Percentiles rank a stretch among this genome's conserved stretches.
These are phyloP conservation scores for Channa maculata DNA, from an alignment of 2,113 vertebrate genomes.

Conservation along the genomic window DNA sequence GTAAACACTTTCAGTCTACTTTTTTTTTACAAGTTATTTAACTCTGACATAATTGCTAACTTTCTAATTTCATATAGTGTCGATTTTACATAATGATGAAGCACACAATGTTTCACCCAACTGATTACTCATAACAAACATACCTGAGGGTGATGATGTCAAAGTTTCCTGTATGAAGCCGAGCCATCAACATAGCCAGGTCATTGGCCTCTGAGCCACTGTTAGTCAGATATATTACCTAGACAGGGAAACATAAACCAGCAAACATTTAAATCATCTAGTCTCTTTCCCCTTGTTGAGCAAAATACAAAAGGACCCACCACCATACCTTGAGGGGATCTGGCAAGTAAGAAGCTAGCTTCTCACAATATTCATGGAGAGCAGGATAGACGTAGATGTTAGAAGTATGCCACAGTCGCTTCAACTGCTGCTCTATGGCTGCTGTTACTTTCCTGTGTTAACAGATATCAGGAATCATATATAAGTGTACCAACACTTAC, in stretches of 20 bases:
- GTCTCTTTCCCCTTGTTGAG: not conserved
- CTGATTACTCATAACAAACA: not conserved
- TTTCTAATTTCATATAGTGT: not conserved
- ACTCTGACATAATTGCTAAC: not conserved
- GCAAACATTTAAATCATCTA: not conserved
- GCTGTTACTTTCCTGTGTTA: constrained; percentile 87
- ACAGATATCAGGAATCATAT: not conserved
- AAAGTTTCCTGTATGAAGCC: constrained; percentile 86
- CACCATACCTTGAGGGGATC: constrained; percentile 91
- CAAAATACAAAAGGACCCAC: not conserved
- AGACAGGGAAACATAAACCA: constrained; percentile 1
- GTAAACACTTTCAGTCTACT: not conserved
- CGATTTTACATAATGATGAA: not conserved
- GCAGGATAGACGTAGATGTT: constrained; percentile 86
- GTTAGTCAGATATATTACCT: constrained; percentile 94
- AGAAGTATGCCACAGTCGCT: constrained; percentile 90
- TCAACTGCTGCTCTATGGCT: constrained; percentile 86
- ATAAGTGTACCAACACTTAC: too few relatives aligned
- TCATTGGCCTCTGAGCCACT: constrained; percentile 97
- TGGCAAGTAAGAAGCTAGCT: constrained; percentile 87
- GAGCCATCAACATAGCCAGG: constrained; percentile 92
- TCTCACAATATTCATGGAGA: constrained; percentile 91
- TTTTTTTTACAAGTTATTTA: not conserved
- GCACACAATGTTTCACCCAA: not conserved
- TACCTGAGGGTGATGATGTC: constrained; percentile 93